Evolutionary conservation across 1,140 invertebrate species (phyloP).

Genomic region (Euschistus heros): DNA sequence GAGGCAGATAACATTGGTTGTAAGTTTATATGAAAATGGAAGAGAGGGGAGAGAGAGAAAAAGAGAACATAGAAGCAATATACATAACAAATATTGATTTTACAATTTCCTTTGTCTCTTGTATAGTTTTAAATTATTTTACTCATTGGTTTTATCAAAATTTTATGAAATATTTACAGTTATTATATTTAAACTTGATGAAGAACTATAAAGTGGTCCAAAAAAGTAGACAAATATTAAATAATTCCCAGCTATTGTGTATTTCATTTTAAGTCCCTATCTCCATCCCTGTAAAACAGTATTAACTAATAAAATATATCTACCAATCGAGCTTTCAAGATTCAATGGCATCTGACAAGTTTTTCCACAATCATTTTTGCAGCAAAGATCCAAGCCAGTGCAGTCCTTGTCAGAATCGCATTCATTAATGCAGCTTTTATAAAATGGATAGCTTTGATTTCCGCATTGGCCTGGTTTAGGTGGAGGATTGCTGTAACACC

Average conservation of each 20-base stretch:
- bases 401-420: constrained; percentile 51
- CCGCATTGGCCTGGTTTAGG: constrained; percentile 34
- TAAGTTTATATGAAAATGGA: too few relatives aligned
- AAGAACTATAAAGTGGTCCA: too few relatives aligned
- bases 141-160: too few relatives aligned
- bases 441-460: constrained; percentile 37
- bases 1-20: too few relatives aligned
- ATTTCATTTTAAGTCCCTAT: background rate
- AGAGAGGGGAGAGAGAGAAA: background rate
- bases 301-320: background rate
- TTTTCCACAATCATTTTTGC: constrained; percentile 49
- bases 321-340: constrained; percentile 37
- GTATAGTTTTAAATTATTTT: too few relatives aligned
- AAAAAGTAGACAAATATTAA: background rate
- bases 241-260: background rate
- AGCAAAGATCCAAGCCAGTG: constrained; percentile 50
- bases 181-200: background rate
- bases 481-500: background rate
- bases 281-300: background rate
- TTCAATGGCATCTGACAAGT: constrained; percentile 48
- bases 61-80: background rate
- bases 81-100: too few relatives aligned
- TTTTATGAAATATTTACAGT: background rate
- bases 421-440: constrained; percentile 46
- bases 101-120: too few relatives aligned